These are phyloP conservation scores for Blera fallax DNA, from an alignment of 2,888 invertebrate species.

Conservation along the genomic window DNA sequence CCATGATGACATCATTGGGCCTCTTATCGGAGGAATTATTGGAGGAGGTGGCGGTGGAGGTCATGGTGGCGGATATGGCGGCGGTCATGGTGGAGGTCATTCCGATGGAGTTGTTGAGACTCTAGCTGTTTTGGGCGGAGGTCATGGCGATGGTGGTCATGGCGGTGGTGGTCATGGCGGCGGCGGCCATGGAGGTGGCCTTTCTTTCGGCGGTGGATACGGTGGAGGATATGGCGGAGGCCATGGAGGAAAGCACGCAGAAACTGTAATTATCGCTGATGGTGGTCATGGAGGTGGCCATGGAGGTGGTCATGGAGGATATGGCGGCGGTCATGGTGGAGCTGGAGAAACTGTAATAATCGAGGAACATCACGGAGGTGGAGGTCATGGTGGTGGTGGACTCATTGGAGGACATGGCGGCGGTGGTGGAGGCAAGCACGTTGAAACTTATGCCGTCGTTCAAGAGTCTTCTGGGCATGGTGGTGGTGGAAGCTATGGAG, in stretches of 20 bases:
- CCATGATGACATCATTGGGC: slow-evolving; percentile 9
- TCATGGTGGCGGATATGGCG: background rate
- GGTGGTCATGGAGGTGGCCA: slow-evolving; percentile 23
- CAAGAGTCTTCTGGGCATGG: slow-evolving; percentile 59
- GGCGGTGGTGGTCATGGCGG: background rate
- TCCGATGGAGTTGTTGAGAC: slow-evolving; percentile 1
- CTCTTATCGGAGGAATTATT: slow-evolving; percentile 27
- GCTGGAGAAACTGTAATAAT: background rate
- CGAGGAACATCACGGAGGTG: slow-evolving; percentile 20
- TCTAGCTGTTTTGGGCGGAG: background rate
- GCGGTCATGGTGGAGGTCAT: slow-evolving; percentile 18
- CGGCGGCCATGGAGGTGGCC: background rate
- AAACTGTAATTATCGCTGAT: slow-evolving; percentile 48
- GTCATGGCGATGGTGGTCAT: background rate
- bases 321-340: slow-evolving; percentile 49
- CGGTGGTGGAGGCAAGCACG: slow-evolving; percentile 40
- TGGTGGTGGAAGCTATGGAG: slow-evolving; percentile 26
- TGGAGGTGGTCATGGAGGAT: slow-evolving; percentile 39
- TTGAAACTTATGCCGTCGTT: slow-evolving; percentile 54
- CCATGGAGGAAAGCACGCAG: slow-evolving; percentile 48
- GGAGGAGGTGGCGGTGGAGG: slow-evolving; percentile 20
- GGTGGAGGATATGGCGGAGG: slow-evolving; percentile 4
- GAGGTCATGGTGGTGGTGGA: slow-evolving; percentile 39
- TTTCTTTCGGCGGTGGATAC: background rate
- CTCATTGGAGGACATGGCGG: slow-evolving; percentile 56